Evolutionary conservation across 2,888 invertebrate species (phyloP), one percentile per base, ranked within the genome.

Genomic region (Pyrochroa serraticornis): DNA sequence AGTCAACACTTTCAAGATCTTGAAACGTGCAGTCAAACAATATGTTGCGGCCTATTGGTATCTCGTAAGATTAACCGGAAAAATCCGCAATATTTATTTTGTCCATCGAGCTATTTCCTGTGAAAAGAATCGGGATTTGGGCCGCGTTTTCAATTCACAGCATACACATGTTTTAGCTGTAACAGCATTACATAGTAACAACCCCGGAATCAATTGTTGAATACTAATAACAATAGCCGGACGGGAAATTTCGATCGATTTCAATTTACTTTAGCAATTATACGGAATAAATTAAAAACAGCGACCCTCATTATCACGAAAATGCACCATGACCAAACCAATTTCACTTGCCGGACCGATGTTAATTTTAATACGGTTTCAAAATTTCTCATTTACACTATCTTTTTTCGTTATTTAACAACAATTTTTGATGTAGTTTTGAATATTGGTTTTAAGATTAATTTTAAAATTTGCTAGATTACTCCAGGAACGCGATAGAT

Each of bases 181-280:
- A 12, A 14, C 46, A 32, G 14, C 45, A 34, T 13, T 10, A 7
- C 35, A 33, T 10, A 7, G 33, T 44, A 22, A 22, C 48, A 10
- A 34, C 35, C 38, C 41, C 42, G 22, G 33, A 54, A 54, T 44
- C 49, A 56, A 44, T 56, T 56, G 42, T 56, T 56, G 36, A 56
- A 48, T 43, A 49, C 43, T 41, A 56, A 56, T 56, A 56, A 43
- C 44, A 30, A 48, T 13, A 56, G 14, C 13, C 47, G 12, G 36
- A 9, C 38, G 42, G 32, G 49, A 49, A 49, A 50, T 39, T 39
- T 43, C 45, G 56, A 34, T 49, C 56, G 56, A 49, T 56, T 56
- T 56, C 56, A 56, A 56, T 56, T 56, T 56, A 45, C 34, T 13
- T 32, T 2, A 10, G 33, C 56, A 56, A 49, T 56, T 56, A 44